These are phyloP conservation scores for Taenaris catops DNA, from an alignment of 2,888 invertebrate species.

Conservation along the genomic window DNA sequence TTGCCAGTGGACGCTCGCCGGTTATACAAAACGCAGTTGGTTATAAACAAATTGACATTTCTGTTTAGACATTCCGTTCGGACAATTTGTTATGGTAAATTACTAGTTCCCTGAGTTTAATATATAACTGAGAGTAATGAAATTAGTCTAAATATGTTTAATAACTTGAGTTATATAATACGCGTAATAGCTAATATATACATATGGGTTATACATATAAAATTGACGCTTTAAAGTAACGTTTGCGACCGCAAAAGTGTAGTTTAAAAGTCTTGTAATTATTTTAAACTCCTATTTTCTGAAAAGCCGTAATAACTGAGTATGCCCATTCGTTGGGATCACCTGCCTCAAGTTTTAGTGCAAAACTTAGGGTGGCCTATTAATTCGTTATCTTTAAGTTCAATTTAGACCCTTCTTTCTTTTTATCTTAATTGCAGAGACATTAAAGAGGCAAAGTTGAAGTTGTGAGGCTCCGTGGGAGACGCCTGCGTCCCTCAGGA, in stretches of 20 bases:
- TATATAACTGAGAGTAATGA: no score
- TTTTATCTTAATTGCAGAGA: slow-evolving; percentile 79
- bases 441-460: slow-evolving; percentile 75
- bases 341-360: slow-evolving; percentile 34
- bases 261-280: no score
- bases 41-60: slow-evolving; percentile 19
- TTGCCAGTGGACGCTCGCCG: slow-evolving; percentile 30
- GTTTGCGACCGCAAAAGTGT: no score
- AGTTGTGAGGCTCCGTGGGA: slow-evolving; percentile 65
- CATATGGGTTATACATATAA: no score
- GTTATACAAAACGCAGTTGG: slow-evolving; percentile 22
- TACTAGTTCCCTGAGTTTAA: no score
- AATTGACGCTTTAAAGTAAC: no score
- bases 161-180: no score
- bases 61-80: slow-evolving; percentile 20
- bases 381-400: slow-evolving; percentile 78
- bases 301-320: no score
- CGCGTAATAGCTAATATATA: no score
- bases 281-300: no score
- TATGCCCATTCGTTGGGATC: slow-evolving; percentile 23
- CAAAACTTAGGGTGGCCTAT: slow-evolving; percentile 61
- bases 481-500: slow-evolving; percentile 73
- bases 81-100: slow-evolving; percentile 6
- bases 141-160: no score
- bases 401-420: slow-evolving; percentile 75